These are phyloP conservation scores for Telenomus remus DNA, from an alignment of 1,140 invertebrate species.

Conservation along the genomic window DNA sequence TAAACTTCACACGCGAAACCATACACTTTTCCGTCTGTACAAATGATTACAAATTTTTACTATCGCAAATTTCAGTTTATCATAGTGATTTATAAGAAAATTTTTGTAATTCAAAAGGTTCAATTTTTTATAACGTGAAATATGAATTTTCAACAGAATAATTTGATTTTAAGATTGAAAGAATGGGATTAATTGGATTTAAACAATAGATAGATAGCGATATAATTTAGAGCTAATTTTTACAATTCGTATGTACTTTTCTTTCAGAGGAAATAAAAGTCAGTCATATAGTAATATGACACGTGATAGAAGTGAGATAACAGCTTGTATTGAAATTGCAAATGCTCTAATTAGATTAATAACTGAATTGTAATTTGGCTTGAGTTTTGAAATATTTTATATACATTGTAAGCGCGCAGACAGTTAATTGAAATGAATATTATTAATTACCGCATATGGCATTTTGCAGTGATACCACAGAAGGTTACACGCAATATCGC, in stretches of 20 bases:
- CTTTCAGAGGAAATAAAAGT: not conserved
- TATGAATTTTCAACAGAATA: too few species aligned
- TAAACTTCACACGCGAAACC: constrained; percentile 11
- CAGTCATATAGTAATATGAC: not conserved
- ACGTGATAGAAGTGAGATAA: constrained; percentile 1
- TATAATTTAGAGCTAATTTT: too few species aligned
- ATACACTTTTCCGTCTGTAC: constrained; percentile 24
- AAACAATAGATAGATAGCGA: too few species aligned
- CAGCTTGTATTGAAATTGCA: constrained; percentile 13
- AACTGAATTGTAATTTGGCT: constrained; percentile 14
- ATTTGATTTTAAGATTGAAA: too few species aligned
- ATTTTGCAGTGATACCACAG: constrained; percentile 38
- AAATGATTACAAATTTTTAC: not conserved
- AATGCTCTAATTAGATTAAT: constrained; percentile 27
- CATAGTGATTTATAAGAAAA: not conserved
- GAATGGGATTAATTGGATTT: too few species aligned
- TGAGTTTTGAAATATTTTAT: constrained; percentile 25
- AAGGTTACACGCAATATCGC: constrained; percentile 52
- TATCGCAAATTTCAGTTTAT: not conserved
- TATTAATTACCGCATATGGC: constrained; percentile 46
- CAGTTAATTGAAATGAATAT: constrained; percentile 43
- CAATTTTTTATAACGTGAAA: too few species aligned
- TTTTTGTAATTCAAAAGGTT: too few species aligned
- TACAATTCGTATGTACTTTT: too few species aligned
- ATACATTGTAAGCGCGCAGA: constrained; percentile 31